Evolutionary conservation across 2,113 vertebrate species (phyloP).

Genomic region (Bostrychus sinensis): DNA sequence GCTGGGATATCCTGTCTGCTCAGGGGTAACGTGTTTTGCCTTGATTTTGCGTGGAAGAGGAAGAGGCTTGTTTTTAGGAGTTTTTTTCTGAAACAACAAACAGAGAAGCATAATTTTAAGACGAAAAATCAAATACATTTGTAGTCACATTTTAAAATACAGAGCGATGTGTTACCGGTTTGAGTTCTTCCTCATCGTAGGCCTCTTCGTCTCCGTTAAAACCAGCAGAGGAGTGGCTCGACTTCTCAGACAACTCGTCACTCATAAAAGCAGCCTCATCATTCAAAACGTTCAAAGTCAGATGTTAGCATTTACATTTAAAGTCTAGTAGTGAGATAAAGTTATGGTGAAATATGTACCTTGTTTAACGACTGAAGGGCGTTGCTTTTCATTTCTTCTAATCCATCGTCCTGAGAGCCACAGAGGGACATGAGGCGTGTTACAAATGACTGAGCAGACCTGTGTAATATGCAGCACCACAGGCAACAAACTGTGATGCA

Average conservation of each 20-base stretch:
- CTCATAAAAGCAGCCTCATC: constrained; percentile 33
- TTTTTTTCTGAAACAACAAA: constrained; percentile 44
- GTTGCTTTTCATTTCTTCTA: not conserved
- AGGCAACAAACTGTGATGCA: too few species aligned
- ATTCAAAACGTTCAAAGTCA: not conserved
- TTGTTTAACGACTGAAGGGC: constrained; percentile 12
- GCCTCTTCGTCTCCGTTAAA: constrained; percentile 16
- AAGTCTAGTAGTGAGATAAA: not conserved
- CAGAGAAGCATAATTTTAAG: not conserved
- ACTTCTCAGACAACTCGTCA: constrained; percentile 10
- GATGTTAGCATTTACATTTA: not conserved
- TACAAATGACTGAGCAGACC: too few species aligned
- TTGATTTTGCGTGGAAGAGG: not conserved
- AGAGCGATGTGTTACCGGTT: constrained; percentile 41
- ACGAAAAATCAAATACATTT: not conserved
- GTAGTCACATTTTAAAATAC: not conserved
- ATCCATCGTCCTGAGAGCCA: constrained; percentile 16
- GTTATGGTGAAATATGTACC: constrained; percentile 12
- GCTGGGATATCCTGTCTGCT: not conserved
- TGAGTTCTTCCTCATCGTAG: constrained; percentile 20
- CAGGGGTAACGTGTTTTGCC: not conserved
- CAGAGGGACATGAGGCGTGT: too few species aligned
- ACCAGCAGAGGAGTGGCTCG: not conserved
- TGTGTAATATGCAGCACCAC: too few species aligned
- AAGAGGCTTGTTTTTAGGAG: constrained; percentile 17